Base-by-base conservation (phyloP, 2,888 invertebrate genomes). In the Atherix ibis region DNA sequence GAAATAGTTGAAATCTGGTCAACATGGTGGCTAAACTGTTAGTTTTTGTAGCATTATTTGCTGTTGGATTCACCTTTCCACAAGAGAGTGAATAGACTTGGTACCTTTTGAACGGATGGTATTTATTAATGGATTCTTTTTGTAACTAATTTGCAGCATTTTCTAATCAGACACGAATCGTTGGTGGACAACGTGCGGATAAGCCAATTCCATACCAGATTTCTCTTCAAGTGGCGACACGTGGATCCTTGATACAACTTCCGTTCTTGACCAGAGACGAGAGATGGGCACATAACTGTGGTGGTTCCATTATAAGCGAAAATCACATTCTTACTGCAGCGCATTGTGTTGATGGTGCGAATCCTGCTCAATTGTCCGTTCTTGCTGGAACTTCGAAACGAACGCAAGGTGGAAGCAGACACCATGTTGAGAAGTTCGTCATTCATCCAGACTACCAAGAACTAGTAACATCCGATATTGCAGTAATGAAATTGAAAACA, bases 251-350 rank as follows among this genome's bases (percentile, higher is more conserved):
- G 5, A 8, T 22, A 4, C 30, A 37, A 9, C 26, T 35, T 4
- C 33, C 39, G 19, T 36, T 41, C 41, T 34, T 39, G 44, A 45
- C 31, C 43, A 36, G 24, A 48, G 8, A 48, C 1, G 10, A 10
- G 10, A 10, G 10, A 22, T 49, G 52, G 40, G 44, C 50, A 1
- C 60, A 60, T 31, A 56, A 56, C 27, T 60, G 60, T 38, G 57
- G 60, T 2, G 60, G 60, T 5, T 56, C 57, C 1, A 52, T 59
- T 3, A 47, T 59, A 18, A 43, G 53, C 0, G 48, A 55, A n/a
- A 50, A 50, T 34, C 49, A 54, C 19, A 47, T 59, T 3, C 43
- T 60, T 0, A 60, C 60, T 1, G 60, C 60, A 14, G 60, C 60
- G 0, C 60, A 60, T 39, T 60, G 60, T 30, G 53, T 60, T 14